Conservation (phyloP, 2,797 vertebrate species). For the Remorina albescens region DNA sequence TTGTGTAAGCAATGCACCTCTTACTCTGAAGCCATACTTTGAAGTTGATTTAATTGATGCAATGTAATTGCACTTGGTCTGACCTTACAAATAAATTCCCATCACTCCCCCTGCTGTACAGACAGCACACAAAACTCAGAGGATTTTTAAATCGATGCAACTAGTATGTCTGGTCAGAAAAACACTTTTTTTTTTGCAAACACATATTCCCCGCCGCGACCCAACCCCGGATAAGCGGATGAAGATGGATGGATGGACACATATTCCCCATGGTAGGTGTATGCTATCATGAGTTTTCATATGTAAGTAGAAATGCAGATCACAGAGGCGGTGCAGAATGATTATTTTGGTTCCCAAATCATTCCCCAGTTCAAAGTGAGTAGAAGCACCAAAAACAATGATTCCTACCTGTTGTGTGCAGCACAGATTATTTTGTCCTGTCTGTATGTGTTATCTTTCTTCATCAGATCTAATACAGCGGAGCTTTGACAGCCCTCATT, state of each 20-base stretch:
- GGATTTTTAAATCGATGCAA: conserved; percentile 28
- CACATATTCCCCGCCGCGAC: no score
- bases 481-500: conserved; percentile 81
- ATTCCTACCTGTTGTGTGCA: conserved; percentile 54
- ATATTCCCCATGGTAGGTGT: conserved; percentile 13
- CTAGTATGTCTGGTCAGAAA: conserved; percentile 11
- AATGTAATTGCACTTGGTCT: conserved; percentile 49
- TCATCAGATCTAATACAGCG: conserved; percentile 50
- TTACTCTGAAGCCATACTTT: conserved; percentile 40
- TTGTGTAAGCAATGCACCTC: conserved; percentile 19
- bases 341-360: conserved; percentile 63
- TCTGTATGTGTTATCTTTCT: conserved; percentile 63
- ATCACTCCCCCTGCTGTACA: conserved; percentile 69
- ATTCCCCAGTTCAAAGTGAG: conserved; percentile 58
- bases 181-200: conserved; percentile 20
- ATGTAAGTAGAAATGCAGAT: conserved; percentile 58
- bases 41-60: conserved; percentile 43
- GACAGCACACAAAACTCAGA: conserved; percentile 45
- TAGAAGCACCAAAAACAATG: conserved; percentile 55
- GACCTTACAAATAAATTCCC: conserved; percentile 54
- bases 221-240: no score
- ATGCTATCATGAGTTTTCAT: conserved; percentile 41
- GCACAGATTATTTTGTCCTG: conserved; percentile 51
- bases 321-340: conserved; percentile 21
- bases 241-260: no score